Evolutionary conservation across 2,113 vertebrate genomes (phyloP).

Genomic region (Merops nubicus): DNA sequence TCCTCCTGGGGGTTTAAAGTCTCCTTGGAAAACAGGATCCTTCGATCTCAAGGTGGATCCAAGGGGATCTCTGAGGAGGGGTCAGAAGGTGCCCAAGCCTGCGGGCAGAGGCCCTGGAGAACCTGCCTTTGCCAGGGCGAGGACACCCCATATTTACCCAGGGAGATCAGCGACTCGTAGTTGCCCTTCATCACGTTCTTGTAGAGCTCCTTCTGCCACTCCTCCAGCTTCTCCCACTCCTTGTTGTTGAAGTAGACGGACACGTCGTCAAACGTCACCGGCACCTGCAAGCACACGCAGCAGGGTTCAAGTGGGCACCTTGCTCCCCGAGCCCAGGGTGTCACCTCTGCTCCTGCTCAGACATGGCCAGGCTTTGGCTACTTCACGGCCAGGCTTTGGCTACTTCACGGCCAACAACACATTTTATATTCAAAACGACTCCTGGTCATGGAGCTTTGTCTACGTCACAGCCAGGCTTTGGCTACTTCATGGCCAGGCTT

Average conservation of each 20-base stretch:
- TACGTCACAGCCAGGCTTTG: background rate
- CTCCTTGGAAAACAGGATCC: background rate
- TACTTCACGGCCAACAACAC: accelerated
- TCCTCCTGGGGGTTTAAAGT: background rate
- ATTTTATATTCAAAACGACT: background rate
- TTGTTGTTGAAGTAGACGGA: slow-evolving; percentile 81
- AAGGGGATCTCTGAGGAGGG: background rate
- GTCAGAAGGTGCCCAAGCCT: background rate
- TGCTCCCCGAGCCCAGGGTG: background rate
- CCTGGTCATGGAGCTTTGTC: too few species aligned
- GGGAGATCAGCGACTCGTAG: slow-evolving; percentile 79
- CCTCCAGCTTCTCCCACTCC: slow-evolving; percentile 82
- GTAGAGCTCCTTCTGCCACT: slow-evolving; percentile 84
- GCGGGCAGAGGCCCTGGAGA: background rate
- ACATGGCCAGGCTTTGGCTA: background rate
- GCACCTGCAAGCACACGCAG: slow-evolving; percentile 71
- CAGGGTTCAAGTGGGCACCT: background rate
- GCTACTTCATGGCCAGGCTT: background rate
- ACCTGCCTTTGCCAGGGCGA: accelerated
- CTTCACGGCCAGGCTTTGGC: background rate
- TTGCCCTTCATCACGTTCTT: slow-evolving; percentile 82
- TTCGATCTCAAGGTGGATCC: background rate
- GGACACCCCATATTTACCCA: slow-evolving; percentile 67
- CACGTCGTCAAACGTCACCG: slow-evolving; percentile 78
- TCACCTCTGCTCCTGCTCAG: background rate